Base-by-base conservation (phyloP, 2,113 vertebrate species). In the Chaetops frenatus region DNA sequence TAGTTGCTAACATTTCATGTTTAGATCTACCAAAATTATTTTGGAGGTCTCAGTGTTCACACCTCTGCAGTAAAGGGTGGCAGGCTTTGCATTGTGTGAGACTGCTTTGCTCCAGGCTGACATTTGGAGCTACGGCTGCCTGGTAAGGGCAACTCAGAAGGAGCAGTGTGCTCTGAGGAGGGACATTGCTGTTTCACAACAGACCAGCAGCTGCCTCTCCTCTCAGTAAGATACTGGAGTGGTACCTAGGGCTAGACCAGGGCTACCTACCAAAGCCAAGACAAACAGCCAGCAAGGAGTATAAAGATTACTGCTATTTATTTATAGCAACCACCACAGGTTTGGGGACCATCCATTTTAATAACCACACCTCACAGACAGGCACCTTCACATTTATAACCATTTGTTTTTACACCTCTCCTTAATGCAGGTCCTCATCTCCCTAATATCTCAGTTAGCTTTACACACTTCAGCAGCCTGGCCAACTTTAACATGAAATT, bases 81-180 rank as follows among this genome's bases (percentile, higher is more conserved):
- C n/a, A 54, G 53, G 35, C 72, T 74, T 62, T 51, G 40, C 8
- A 2, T 21, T 53, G 53, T 24, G 31, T 11, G n/a, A 69, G 56
- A 65, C 33, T 29, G 58, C 60, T 24, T 33, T 1, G 7, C 50
- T 66, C 47, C 50, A 36, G 45, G 67, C 76, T 86, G 38, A 70
- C 22, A 15, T 38, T 22, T 50, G 47, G 38, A 3, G 1, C 60
- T 81, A 21, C 0, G 1, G 56, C 60, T 73, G 27, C 10, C 6
- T 20, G 28, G 56, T 9, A 31, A 22, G 45, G 45, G 71, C 72
- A 60, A 6, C 33, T 47, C 20, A 0, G 58, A 60, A 82, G 76
- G 23, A 73, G 25, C 19, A 66, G 24, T 2, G 29, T 36, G 36
- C 40, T 35, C 40, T 69, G 50, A 92, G 84, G 25, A 56, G 23